These are phyloP conservation scores for Enchytraeus crypticus DNA, from an alignment of 2,888 invertebrate genomes.

Conservation along the genomic window DNA sequence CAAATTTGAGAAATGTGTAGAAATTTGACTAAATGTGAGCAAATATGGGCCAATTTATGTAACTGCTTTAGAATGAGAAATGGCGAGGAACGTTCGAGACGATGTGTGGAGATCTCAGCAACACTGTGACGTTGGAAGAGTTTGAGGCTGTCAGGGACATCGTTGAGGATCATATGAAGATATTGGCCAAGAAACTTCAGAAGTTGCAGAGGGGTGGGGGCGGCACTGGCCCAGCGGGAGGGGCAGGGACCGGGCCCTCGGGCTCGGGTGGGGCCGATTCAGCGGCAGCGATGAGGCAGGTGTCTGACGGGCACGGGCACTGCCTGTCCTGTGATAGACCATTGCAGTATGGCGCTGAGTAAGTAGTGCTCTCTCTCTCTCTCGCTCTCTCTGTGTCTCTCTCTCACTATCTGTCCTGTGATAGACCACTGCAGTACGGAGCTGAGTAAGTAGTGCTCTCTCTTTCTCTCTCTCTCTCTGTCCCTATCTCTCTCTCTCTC, in stretches of 20 bases:
- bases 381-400: not conserved
- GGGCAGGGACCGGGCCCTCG: not conserved
- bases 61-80: not conserved
- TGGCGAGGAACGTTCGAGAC: slow-evolving; percentile 2
- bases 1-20: too few relatives aligned
- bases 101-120: not conserved
- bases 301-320: not conserved
- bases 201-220: not conserved
- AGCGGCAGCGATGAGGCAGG: not conserved
- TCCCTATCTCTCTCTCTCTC: too few relatives aligned
- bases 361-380: too few relatives aligned
- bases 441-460: not conserved
- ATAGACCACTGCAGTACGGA: not conserved
- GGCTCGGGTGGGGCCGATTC: not conserved
- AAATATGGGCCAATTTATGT: too few relatives aligned
- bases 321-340: slow-evolving; percentile 6
- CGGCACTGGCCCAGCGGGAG: too few relatives aligned
- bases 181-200: slow-evolving; percentile 1
- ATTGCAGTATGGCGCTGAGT: not conserved
- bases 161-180: slow-evolving; percentile 5
- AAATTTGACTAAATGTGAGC: too few relatives aligned
- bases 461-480: too few relatives aligned
- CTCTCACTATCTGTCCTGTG: slow-evolving; percentile 1
- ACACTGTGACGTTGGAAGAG: not conserved
- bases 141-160: not conserved